Evolutionary conservation across 2,113 vertebrate genomes (phyloP), one percentile per base, ranked within the genome.

Genomic region (Aspiorhynchus laticeps): DNA sequence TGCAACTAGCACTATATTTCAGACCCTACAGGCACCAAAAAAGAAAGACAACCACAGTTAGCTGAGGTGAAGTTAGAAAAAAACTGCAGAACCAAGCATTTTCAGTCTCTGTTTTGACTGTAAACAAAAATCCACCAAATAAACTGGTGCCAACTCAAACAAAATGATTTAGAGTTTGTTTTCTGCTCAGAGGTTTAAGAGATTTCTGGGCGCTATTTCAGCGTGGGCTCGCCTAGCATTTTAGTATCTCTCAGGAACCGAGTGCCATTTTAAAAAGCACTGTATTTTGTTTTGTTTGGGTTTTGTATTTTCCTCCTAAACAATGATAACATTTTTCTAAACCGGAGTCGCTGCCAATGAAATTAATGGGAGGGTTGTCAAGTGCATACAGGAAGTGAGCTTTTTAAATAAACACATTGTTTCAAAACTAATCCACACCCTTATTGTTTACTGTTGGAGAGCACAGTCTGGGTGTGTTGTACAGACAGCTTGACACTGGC

Each of bases 341-440:
- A 91, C 88, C 88, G 88, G 90, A 92, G 91, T 90, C 80, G 86
- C 92, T 87, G 91, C 93, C 92, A 94, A 93, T 94, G 92, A 94
- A 95, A 95, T 95, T 94, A 94, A 95, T 95, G 94, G 94, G 90
- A 93, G 91, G 93, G 91, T 91, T 91, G 93, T 93, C 92, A 92
- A 94, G 94, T 94, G 88, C 92, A 92, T 94, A 91, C 93, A 93
- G 94, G 95, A 96, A 94, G 94, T 90, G 87, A 84, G 87, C 93
- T 94, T 94, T 95, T 95, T 93, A 95, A 95, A 95, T 95, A 95
- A 95, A 95, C 94, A 95, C 94, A 96, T 96, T 96, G 95, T 96
- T 95, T 95, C 93, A 91, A 95, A 95, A 94, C 90, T 93, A 95
- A 95, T 95, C 93, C 94, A 93, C 95, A 94, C 94, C 94, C 94